These are phyloP conservation scores for Odobenus rosmarus DNA, from an alignment of 2,113 vertebrate genomes.

Conservation along the genomic window DNA sequence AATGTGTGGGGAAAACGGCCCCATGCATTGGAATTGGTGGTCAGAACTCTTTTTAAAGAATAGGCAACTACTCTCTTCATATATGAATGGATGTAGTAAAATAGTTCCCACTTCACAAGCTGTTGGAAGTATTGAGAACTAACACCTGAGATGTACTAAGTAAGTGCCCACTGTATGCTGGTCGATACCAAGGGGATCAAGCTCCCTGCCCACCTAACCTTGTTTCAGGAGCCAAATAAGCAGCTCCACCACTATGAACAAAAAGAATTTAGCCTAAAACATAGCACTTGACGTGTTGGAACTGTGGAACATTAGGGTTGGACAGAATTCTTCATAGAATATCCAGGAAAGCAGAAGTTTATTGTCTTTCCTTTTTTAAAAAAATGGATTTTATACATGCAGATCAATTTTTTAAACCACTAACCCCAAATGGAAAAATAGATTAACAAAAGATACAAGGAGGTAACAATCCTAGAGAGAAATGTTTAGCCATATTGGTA, in stretches of 20 bases:
- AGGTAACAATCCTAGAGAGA: not conserved
- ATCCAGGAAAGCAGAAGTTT: not conserved
- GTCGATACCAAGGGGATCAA: too few relatives aligned
- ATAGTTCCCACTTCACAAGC: not conserved
- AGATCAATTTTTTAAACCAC: not conserved
- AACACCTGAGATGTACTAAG: not conserved
- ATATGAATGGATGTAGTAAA: not conserved
- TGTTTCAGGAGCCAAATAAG: not conserved
- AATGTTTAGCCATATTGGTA: not conserved
- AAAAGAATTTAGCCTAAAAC: not conserved
- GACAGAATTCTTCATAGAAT: constrained; percentile 1
- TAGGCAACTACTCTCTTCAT: not conserved
- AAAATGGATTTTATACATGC: not conserved
- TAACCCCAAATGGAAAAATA: not conserved
- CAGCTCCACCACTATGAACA: not conserved
- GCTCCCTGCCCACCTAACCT: not conserved
- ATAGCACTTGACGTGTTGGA: not conserved
- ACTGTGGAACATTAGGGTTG: not conserved
- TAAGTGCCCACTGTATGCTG: not conserved
- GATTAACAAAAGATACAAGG: not conserved
- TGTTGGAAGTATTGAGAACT: not conserved
- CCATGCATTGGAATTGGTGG: not conserved
- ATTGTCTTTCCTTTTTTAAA: not conserved
- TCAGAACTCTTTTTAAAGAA: not conserved
- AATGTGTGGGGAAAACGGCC: not conserved